Conservation (phyloP, 2,888 invertebrate genomes). For the Nemapogon koenigi region DNA sequence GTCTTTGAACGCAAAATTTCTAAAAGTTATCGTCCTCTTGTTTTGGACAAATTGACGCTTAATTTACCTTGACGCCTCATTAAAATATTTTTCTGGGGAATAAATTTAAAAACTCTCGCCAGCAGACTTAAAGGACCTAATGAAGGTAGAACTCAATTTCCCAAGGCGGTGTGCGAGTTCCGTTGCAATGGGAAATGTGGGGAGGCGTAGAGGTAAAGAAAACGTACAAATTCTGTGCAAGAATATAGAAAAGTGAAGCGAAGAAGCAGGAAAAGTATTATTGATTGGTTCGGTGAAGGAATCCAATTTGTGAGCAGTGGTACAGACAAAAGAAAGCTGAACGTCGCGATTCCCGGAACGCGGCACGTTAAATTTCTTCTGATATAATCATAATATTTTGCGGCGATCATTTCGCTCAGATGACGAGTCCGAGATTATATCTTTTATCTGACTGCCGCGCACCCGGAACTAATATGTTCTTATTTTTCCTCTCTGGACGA, state of each 20-base stretch:
- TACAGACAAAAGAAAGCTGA: constrained; percentile 22
- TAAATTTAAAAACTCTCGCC: constrained; percentile 24
- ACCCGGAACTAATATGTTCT: constrained; percentile 37
- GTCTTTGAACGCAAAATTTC: no score
- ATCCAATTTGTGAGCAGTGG: constrained; percentile 29
- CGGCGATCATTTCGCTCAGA: constrained; percentile 26
- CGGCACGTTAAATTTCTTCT: constrained; percentile 11
- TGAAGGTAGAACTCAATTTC: constrained; percentile 53
- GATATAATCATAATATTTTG: constrained; percentile 21
- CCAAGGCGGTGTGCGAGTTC: constrained; percentile 11
- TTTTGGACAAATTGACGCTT: no score
- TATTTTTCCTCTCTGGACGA: constrained; percentile 21
- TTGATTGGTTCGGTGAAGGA: constrained; percentile 34
- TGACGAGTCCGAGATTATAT: constrained; percentile 30
- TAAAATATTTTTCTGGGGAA: no score
- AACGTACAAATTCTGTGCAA: constrained; percentile 8
- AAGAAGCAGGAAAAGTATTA: constrained; percentile 16
- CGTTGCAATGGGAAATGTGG: constrained; percentile 13
- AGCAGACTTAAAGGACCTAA: constrained; percentile 35
- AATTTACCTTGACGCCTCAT: no score
- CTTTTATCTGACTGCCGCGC: constrained; percentile 33
- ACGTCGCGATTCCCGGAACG: constrained; percentile 14
- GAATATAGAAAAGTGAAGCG: constrained; percentile 23
- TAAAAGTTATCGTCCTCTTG: no score
- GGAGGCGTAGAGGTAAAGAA: constrained; percentile 11